Base-by-base conservation (phyloP, 92 coral and sea anemone species). In the Desmophyllum pertusum region DNA sequence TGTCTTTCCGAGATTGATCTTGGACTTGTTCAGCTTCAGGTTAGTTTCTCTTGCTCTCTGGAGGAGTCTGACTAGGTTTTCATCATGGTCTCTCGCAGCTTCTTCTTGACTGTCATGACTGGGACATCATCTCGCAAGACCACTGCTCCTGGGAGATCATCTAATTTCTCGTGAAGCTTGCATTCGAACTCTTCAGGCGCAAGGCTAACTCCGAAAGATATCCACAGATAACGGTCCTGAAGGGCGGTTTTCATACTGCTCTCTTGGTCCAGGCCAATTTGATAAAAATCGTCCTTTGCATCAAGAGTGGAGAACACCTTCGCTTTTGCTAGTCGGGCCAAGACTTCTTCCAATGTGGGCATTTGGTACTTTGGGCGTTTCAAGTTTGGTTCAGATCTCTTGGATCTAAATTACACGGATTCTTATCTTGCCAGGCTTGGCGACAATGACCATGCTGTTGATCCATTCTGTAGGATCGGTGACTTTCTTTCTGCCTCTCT, bases 111-210 rank as follows among this genome's bases (percentile, higher is more conserved):
- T 89, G 39, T 90, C 81, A 5, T 72, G 33, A 90, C 85, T 45
- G 81, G 80, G 31, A 90, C 76, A 45, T 90, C 90, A 81, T 90
- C 90, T 46, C 88, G 8, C 18, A 90, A 68, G 35, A 86, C 64
- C 68, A 71, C 85, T 31, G 62, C 77, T 27, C 93, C 93, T 77
- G n/a, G n/a, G n/a, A n/a, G n/a, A n/a, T n/a, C n/a, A n/a, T n/a
- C n/a, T n/a, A n/a, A n/a, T n/a, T n/a, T n/a, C 63, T 55, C 30
- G 5, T 55, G 63, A 11, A 55, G 63, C 30, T 55, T 55, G 30
- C 63, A 55, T 1, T 55, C 63, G 23, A 55, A 19, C 6, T 55
- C 63, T 21, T 55, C 29, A 1, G 30, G 63, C 10, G 63, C 63
- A 0, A 55, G 63, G 63, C 63, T 23, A 0, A 23, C 63, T 55